Conservation (phyloP, 2,113 vertebrate genomes). For the Trogon melanurus region DNA sequence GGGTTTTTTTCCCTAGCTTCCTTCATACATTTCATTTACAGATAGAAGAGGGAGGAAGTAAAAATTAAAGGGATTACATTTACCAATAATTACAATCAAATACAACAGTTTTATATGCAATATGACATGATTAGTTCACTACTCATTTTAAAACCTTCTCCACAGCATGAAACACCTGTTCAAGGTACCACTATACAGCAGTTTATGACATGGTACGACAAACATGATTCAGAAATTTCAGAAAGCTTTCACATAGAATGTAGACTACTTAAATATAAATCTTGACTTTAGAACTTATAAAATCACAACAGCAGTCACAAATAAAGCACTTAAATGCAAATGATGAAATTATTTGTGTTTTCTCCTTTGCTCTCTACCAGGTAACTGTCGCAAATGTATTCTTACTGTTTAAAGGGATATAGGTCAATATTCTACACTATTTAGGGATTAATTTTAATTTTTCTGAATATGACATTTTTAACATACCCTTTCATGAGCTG, state of each 20-base stretch:
- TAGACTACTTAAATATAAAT: neutral
- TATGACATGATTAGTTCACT: accelerated
- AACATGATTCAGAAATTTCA: neutral
- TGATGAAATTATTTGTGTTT: accelerated
- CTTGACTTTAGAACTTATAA: neutral
- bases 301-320: neutral
- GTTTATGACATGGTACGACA: neutral
- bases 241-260: neutral
- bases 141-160: neutral
- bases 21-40: neutral
- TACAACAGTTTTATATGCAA: neutral
- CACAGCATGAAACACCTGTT: neutral
- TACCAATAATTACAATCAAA: neutral
- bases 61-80: neutral
- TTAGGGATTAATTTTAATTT: neutral
- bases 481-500: slow-evolving; percentile 98
- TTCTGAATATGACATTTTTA: neutral
- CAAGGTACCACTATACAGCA: neutral
- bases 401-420: neutral
- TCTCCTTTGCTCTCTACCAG: neutral
- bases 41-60: neutral
- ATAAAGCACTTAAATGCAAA: neutral
- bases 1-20: neutral
- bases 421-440: neutral
- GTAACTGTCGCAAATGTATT: neutral